phyloP scores from a whole-genome alignment of 2,888 invertebrate genomes.

The Sarcophaga caerulescens region DNA sequence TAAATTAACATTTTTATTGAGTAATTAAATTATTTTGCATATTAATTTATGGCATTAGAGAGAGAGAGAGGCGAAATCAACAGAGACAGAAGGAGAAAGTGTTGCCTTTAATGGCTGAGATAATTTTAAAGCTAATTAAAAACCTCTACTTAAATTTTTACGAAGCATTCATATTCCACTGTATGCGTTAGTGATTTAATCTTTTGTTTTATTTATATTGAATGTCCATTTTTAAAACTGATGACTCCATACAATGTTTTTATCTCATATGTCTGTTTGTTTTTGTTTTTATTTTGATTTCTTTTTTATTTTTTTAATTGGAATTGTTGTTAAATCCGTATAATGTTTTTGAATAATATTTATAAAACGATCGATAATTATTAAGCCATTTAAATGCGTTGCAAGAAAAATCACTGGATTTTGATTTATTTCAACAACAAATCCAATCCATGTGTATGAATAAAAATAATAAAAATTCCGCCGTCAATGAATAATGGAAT shows the following conservation, averaged over 20 bases:
- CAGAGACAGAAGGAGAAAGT: no score
- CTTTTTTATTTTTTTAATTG: conserved; percentile 20
- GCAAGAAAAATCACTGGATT: not conserved
- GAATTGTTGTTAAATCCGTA: conserved; percentile 22
- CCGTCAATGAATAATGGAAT: no score
- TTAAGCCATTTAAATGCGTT: conserved; percentile 21
- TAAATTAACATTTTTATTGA: no score
- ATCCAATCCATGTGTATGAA: not conserved
- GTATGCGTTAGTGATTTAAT: conserved; percentile 20
- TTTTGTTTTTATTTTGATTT: conserved; percentile 2
- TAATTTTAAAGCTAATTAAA: no score
- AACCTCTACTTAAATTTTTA: not conserved
- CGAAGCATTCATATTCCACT: not conserved
- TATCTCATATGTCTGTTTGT: not conserved
- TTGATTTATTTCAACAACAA: not conserved
- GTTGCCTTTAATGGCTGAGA: no score
- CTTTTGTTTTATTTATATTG: conserved; percentile 16
- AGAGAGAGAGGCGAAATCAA: no score
- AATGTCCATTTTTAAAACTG: not conserved
- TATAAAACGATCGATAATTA: conserved; percentile 14
- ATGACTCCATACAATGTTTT: not conserved
- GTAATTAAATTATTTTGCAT: no score
- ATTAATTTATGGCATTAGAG: no score
- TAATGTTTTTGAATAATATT: conserved; percentile 24
- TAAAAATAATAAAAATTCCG: not conserved